These are phyloP conservation scores for Mallotus villosus DNA, from an alignment of 2,797 vertebrate genomes.

Conservation along the genomic window DNA sequence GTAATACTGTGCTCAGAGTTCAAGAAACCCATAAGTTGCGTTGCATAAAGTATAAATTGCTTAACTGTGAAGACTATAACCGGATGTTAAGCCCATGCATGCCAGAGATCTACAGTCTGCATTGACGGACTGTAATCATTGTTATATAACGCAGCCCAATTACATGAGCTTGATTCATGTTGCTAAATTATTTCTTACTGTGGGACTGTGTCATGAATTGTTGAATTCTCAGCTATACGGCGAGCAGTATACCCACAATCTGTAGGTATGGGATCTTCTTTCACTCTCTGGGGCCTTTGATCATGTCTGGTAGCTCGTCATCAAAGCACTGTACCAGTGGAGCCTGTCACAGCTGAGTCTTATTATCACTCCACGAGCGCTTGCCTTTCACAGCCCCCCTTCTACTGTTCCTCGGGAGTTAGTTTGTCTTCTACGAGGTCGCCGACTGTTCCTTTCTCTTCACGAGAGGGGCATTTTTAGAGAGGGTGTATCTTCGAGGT, in stretches of 20 bases:
- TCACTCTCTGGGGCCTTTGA: slow-evolving; percentile 20
- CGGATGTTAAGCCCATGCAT: slow-evolving; percentile 18
- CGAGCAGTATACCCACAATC: slow-evolving; percentile 14
- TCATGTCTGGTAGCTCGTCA: slow-evolving; percentile 14
- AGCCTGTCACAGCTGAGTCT: slow-evolving; percentile 16
- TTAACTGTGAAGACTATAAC: slow-evolving; percentile 38
- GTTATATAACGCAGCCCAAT: not conserved
- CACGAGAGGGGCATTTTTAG: too few relatives aligned
- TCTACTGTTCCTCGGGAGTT: not conserved
- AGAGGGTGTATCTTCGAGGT: too few relatives aligned
- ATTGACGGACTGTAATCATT: not conserved
- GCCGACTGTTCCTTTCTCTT: not conserved
- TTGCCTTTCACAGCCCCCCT: not conserved
- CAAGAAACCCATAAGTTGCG: slow-evolving; percentile 44
- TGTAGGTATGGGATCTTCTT: slow-evolving; percentile 18
- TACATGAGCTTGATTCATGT: slow-evolving; percentile 14
- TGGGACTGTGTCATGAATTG: slow-evolving; percentile 23
- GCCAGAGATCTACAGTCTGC: not conserved
- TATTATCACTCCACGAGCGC: slow-evolving; percentile 19
- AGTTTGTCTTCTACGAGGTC: not conserved
- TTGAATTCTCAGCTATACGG: slow-evolving; percentile 33
- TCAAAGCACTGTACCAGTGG: slow-evolving; percentile 16
- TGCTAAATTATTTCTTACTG: slow-evolving; percentile 16
- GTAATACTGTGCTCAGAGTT: slow-evolving; percentile 43
- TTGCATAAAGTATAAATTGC: slow-evolving; percentile 44